These are phyloP conservation scores for Apocheima hispidaria DNA, from an alignment of 2,888 invertebrate genomes.

Conservation along the genomic window DNA sequence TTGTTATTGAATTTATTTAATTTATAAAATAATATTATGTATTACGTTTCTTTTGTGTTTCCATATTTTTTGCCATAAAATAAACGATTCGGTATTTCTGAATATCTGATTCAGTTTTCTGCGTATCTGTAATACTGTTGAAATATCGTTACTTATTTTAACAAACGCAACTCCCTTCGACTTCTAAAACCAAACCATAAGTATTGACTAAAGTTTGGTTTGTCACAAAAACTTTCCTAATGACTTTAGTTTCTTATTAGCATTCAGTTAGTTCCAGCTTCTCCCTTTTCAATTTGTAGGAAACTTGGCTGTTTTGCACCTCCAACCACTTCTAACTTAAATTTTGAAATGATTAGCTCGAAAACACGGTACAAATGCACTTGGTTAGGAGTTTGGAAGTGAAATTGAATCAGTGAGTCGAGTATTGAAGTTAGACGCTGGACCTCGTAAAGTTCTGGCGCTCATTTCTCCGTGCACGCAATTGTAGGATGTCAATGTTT, in stretches of 20 bases:
- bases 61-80: too few relatives aligned
- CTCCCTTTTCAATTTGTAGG: constrained; percentile 50
- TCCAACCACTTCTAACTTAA: constrained; percentile 12
- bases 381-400: not conserved
- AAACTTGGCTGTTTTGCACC: constrained; percentile 20
- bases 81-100: too few relatives aligned
- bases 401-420: too few relatives aligned
- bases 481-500: too few relatives aligned
- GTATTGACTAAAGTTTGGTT: constrained; percentile 11
- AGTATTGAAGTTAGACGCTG: too few relatives aligned
- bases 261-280: constrained; percentile 44
- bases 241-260: constrained; percentile 51
- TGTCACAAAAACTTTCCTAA: constrained; percentile 46
- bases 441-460: not conserved
- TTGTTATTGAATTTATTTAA: too few relatives aligned
- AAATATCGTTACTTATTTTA: too few relatives aligned
- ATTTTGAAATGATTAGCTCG: constrained; percentile 17
- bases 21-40: too few relatives aligned
- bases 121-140: too few relatives aligned
- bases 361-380: constrained; percentile 11
- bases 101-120: too few relatives aligned
- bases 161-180: not conserved
- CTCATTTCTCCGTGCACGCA: too few relatives aligned
- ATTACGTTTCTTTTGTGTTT: too few relatives aligned
- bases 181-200: not conserved